Evolutionary conservation across 2,113 vertebrate species (phyloP).

Genomic region (Diglossa brunneiventris): DNA sequence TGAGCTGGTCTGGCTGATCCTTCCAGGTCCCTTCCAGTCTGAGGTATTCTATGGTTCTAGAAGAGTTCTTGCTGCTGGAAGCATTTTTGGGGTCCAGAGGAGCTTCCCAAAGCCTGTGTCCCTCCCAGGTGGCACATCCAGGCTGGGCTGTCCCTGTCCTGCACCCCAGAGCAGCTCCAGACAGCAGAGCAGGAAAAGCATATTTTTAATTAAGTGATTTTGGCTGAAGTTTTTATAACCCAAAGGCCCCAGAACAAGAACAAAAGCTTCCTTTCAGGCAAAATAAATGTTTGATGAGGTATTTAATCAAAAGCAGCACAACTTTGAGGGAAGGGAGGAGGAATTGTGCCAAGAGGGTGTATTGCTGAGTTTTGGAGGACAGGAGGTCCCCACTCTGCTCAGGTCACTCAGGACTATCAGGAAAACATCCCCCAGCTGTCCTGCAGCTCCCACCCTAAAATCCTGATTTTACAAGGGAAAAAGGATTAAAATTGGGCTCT

Average conservation of each 20-base stretch:
- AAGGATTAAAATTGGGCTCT: background rate
- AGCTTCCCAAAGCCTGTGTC: background rate
- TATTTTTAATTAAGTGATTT: background rate
- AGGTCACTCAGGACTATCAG: background rate
- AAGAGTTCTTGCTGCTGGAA: background rate
- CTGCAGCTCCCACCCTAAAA: fast-evolving
- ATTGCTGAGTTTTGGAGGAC: background rate
- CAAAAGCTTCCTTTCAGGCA: constrained; percentile 45
- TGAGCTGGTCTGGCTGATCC: fast-evolving
- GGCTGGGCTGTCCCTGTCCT: background rate
- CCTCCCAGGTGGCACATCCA: background rate
- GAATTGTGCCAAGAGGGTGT: background rate
- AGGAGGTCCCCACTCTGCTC: background rate
- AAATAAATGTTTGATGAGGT: constrained; percentile 4
- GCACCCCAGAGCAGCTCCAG: fast-evolving
- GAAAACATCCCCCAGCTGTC: background rate
- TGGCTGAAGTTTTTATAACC: constrained; percentile 5
- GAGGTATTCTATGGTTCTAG: fast-evolving
- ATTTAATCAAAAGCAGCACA: constrained; percentile 25
- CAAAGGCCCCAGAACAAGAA: background rate
- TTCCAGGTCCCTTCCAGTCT: background rate
- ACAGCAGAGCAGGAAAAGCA: background rate
- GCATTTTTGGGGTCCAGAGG: background rate
- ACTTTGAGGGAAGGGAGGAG: background rate
- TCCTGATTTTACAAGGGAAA: background rate